Evolutionary conservation across 2,113 vertebrate genomes (phyloP).

Genomic region (Platysteira castanea): DNA sequence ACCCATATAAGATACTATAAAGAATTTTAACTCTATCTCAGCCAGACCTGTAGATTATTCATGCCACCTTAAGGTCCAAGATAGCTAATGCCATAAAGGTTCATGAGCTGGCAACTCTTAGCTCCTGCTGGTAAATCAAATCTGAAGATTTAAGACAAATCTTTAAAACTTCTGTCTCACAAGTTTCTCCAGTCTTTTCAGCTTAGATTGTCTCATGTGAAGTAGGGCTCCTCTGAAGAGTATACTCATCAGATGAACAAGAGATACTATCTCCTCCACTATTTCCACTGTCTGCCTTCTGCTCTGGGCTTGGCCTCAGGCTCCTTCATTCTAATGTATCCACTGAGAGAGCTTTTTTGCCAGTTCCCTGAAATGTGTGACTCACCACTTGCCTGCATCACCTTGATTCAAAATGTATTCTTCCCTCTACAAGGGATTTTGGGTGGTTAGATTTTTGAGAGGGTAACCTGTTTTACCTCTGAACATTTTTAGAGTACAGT

Average conservation of each 20-base stretch:
- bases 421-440: not conserved
- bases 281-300: not conserved
- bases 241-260: not conserved
- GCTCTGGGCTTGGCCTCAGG: constrained; percentile 12
- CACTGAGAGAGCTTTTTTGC: not conserved
- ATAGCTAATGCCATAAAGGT: not conserved
- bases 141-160: not conserved
- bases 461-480: not conserved
- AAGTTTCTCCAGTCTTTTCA: not conserved
- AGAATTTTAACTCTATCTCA: not conserved
- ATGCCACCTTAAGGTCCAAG: not conserved
- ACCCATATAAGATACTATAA: not conserved
- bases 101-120: not conserved
- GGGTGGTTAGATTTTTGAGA: not conserved
- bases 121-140: not conserved
- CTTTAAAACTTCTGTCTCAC: not conserved
- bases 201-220: not conserved
- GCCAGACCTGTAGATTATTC: not conserved
- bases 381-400: not conserved
- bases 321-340: not conserved
- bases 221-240: not conserved
- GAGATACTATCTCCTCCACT: not conserved
- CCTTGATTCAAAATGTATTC: not conserved
- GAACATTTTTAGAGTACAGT: not conserved
- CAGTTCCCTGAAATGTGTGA: not conserved